Percentiles rank a stretch among this genome's conserved stretches.
Conservation (phyloP, 2,888 invertebrate genomes). For the Buathra laborator region DNA sequence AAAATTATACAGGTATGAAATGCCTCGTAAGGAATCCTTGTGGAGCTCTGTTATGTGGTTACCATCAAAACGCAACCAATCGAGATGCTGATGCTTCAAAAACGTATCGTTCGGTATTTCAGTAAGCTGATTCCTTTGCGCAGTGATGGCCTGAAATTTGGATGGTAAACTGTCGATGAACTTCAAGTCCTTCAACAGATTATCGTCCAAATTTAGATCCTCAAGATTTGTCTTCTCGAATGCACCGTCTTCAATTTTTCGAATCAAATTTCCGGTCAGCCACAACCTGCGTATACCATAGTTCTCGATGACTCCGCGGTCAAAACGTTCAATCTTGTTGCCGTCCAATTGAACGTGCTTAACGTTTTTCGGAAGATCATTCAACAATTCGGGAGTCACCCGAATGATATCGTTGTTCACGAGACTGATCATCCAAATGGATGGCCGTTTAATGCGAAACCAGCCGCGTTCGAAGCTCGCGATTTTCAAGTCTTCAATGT, state of each 20-base stretch:
- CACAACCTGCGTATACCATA: slow-evolving; percentile 71
- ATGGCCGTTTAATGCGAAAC: slow-evolving; percentile 65
- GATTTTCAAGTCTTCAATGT: slow-evolving; percentile 63
- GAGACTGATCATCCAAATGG: slow-evolving; percentile 70
- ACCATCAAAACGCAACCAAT: background rate
- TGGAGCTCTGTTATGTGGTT: slow-evolving; percentile 28
- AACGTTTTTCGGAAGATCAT: slow-evolving; percentile 74
- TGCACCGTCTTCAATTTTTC: slow-evolving; percentile 81
- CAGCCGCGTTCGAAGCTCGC: slow-evolving; percentile 73
- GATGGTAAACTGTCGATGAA: slow-evolving; percentile 72
- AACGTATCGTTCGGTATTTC: slow-evolving; percentile 69
- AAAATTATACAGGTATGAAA: slow-evolving; percentile 59
- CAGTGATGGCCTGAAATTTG: slow-evolving; percentile 66
- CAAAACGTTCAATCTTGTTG: slow-evolving; percentile 70
- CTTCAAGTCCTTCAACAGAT: slow-evolving; percentile 68
- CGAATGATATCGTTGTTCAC: slow-evolving; percentile 70
- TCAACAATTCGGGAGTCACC: slow-evolving; percentile 71
- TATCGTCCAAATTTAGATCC: slow-evolving; percentile 69
- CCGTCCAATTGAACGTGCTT: slow-evolving; percentile 67
- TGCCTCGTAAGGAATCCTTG: slow-evolving; percentile 32
- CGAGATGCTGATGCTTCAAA: slow-evolving; percentile 53
- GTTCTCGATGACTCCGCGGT: slow-evolving; percentile 72
- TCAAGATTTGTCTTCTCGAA: slow-evolving; percentile 80
- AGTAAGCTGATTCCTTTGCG: slow-evolving; percentile 66
- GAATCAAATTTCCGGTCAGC: slow-evolving; percentile 82